A percentile compares a stretch with the other conserved stretches of the same genome.
phyloP scores from a whole-genome alignment of 2,113 vertebrate genomes.

The Leptocoma aspasia region DNA sequence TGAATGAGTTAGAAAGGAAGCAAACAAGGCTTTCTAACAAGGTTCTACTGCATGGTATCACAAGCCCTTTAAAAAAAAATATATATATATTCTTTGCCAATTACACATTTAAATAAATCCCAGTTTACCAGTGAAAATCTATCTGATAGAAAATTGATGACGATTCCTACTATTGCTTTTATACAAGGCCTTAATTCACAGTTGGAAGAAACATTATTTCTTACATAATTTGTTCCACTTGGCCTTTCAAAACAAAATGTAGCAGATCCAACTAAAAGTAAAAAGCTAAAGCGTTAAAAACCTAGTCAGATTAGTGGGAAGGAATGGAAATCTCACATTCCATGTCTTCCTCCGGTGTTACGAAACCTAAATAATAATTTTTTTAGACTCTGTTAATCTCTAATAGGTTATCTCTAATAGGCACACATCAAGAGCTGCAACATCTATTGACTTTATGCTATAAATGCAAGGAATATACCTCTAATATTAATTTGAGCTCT shows the following conservation, averaged over 20 bases:
- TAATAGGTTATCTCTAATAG: neutral
- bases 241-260: neutral
- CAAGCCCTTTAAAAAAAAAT: neutral
- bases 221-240: neutral
- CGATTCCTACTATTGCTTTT: neutral
- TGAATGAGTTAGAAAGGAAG: neutral
- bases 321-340: neutral
- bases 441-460: neutral
- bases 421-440: neutral
- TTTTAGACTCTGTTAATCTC: neutral
- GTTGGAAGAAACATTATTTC: neutral
- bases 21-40: neutral
- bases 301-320: neutral
- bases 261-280: neutral
- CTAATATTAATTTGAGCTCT: neutral
- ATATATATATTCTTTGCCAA: neutral
- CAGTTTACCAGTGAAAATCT: neutral
- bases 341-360: neutral
- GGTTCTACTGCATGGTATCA: neutral
- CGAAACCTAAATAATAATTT: accelerated
- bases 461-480: neutral
- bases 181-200: neutral
- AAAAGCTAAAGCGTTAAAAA: neutral
- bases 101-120: neutral
- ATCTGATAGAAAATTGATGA: neutral